Evolutionary conservation across 2,888 invertebrate species (phyloP), one percentile per base, ranked within the genome.

Genomic region (Eumerus sabulonum): DNA sequence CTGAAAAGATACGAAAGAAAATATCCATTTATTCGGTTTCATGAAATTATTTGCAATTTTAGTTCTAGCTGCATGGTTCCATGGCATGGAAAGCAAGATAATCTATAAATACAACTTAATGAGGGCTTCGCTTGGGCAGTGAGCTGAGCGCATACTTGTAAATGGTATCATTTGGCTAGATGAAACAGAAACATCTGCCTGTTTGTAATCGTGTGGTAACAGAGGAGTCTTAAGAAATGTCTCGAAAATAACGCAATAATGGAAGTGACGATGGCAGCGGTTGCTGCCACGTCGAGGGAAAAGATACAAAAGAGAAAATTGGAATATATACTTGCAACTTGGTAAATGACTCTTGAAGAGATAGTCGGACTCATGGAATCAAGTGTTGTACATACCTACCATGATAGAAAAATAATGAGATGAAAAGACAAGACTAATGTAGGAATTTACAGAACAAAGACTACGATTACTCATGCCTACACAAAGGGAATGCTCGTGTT

Each of bases 1-100:
- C 95, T 94, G 90, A 19, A 62, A 72, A 57, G 51, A 44, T 27
- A 48, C 51, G 56, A 45, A 16, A 66, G 18, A 62, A 79, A 76
- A 76, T 54, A 56, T 44, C 60, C 73, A 68, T 63, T 42, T 51
- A 77, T 57, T 72, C 19, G 17, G 57, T 64, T 71, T 67, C 47
- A 42, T 63, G 51, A 74, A 74, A 70, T 64, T 70, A 70, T 79
- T 68, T 66, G 74, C 74, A 79, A 74, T 79, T 79, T 79, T 64
- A 64, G 64, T 73, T 79, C 68, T 62, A 74, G 73, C 74, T 60
- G 59, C 59, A 59, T 50, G 79, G 68, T 68, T 68, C 73, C 73
- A 74, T 74, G 68, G 63, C 59, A 53, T 60, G 50, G n/a, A 62
- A 36, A 1, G n/a, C 1, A 16, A 63, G 56, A 73, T 73, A 56